phyloP scores from a whole-genome alignment of 2,113 vertebrate species.

The Prunella fulvescens region DNA sequence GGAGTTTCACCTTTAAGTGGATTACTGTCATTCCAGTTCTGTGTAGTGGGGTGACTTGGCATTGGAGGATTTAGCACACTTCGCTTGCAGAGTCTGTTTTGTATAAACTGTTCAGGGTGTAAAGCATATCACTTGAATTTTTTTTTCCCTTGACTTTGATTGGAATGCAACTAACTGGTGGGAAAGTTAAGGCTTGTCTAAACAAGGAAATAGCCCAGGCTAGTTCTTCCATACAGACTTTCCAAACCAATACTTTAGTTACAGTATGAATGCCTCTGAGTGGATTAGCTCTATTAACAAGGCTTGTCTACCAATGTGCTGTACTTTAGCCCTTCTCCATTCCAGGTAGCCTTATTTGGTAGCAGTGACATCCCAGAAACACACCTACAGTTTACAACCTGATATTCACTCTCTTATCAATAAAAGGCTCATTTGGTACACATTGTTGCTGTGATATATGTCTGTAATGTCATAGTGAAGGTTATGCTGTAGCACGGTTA shows the following conservation, averaged over 20 bases:
- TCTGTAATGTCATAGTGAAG: background rate
- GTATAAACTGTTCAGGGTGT: background rate
- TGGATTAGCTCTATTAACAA: background rate
- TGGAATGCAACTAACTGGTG: background rate
- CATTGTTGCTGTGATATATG: accelerated
- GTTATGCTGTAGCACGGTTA: accelerated
- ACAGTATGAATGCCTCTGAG: background rate
- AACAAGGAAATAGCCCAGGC: background rate
- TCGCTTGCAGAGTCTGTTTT: background rate
- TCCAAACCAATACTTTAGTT: background rate
- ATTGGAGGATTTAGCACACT: background rate
- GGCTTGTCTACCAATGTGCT: background rate
- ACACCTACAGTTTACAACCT: background rate
- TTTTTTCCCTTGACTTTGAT: background rate
- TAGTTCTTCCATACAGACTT: background rate
- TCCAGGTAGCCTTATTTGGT: background rate
- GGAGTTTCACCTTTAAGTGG: slow-evolving; percentile 45
- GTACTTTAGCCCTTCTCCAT: background rate
- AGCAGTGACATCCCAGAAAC: background rate
- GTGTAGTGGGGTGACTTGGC: background rate
- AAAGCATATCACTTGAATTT: background rate
- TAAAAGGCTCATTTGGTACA: background rate
- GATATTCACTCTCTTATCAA: background rate
- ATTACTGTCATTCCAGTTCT: slow-evolving; percentile 51
- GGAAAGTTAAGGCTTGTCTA: slow-evolving; percentile 10